These are phyloP conservation scores for Nephrocerus scutellatus DNA, from an alignment of 2,888 invertebrate genomes.

Conservation along the genomic window DNA sequence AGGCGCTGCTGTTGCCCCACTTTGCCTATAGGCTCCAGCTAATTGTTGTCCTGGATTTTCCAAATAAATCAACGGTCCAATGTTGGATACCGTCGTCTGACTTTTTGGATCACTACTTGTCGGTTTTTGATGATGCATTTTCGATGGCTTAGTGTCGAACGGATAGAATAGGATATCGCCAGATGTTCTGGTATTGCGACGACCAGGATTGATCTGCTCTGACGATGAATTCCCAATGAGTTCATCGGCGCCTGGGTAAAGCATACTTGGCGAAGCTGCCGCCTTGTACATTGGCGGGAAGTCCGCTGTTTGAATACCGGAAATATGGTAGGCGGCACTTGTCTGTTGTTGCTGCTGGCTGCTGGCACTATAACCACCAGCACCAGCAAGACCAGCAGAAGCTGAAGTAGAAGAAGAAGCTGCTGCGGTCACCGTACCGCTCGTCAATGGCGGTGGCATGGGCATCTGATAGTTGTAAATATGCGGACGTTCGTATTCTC, in stretches of 20 bases:
- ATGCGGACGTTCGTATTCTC: slow-evolving; percentile 38
- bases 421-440: too few relatives aligned
- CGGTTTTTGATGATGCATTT: slow-evolving; percentile 17
- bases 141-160: slow-evolving; percentile 37
- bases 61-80: slow-evolving; percentile 19
- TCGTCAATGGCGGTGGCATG: slow-evolving; percentile 39
- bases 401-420: too few relatives aligned
- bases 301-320: slow-evolving; percentile 43
- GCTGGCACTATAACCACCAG: too few relatives aligned
- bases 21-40: slow-evolving; percentile 15
- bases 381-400: too few relatives aligned
- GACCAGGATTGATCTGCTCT: too few relatives aligned
- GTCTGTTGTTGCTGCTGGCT: slow-evolving; percentile 23
- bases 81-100: too few relatives aligned
- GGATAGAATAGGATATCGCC: slow-evolving; percentile 45
- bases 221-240: too few relatives aligned
- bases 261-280: slow-evolving; percentile 16
- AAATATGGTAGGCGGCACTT: slow-evolving; percentile 46
- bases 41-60: slow-evolving; percentile 18
- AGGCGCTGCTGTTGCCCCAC: slow-evolving; percentile 14
- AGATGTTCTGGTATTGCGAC: too few relatives aligned
- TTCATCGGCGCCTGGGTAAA: slow-evolving; percentile 37
- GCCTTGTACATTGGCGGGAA: slow-evolving; percentile 28
- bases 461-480: slow-evolving; percentile 45
- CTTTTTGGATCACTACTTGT: too few relatives aligned